Conservation (phyloP, 2,113 vertebrate genomes). For the Gallinago undulata region DNA sequence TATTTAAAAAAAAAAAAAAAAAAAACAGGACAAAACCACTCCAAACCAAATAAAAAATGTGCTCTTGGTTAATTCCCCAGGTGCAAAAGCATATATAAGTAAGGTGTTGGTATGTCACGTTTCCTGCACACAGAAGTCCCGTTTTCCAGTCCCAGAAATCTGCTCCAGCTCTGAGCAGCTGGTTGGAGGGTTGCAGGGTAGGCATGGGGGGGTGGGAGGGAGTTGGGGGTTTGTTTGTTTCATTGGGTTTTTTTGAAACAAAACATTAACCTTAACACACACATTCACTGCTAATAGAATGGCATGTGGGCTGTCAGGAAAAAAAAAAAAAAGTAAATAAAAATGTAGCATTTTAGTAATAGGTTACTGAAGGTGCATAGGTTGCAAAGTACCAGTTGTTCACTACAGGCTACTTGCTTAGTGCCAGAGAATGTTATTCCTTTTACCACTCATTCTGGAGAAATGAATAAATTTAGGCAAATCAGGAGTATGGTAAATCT, state of each 20-base stretch:
- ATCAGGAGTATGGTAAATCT: conserved; percentile 36
- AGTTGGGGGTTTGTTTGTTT: not conserved
- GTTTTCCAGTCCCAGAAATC: not conserved
- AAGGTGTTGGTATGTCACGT: not conserved
- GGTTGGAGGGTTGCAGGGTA: not conserved
- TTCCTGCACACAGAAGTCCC: not conserved
- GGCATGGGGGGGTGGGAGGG: not conserved
- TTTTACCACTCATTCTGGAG: not conserved
- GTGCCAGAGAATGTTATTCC: not conserved
- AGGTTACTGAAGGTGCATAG: not conserved
- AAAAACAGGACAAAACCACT: too few relatives aligned
- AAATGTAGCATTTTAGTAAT: not conserved
- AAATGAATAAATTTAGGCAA: conserved; percentile 16
- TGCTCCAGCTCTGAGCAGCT: not conserved
- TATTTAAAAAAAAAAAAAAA: not conserved
- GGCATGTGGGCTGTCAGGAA: not conserved
- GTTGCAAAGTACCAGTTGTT: not conserved
- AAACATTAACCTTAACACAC: not conserved
- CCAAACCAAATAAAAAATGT: not conserved
- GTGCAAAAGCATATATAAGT: not conserved
- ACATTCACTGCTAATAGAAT: not conserved
- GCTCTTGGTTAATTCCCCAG: not conserved
- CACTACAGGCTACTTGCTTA: not conserved
- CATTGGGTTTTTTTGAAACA: not conserved
- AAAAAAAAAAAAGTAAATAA: not conserved